These are phyloP conservation scores for Spheniscus mendiculus DNA, from an alignment of 2,113 vertebrate species.

Conservation along the genomic window DNA sequence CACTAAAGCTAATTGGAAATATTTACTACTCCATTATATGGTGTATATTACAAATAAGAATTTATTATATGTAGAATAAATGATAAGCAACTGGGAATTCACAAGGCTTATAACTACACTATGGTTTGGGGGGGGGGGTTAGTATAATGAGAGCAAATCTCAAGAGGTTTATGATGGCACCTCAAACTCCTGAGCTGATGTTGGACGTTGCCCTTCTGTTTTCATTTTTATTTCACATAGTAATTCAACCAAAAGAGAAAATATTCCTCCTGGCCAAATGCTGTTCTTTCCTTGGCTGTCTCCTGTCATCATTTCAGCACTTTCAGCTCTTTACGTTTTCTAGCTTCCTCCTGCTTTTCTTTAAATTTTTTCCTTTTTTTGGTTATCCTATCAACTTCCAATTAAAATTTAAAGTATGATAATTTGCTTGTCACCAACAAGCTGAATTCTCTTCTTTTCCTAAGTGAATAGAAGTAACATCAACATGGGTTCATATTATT, in stretches of 20 bases:
- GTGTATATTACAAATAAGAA: conserved; percentile 65
- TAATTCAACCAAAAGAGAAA: neutral
- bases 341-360: neutral
- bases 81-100: conserved; percentile 52
- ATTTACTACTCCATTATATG: conserved; percentile 70
- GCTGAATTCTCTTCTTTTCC: neutral
- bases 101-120: conserved; percentile 1
- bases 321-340: neutral
- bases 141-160: neutral
- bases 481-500: neutral
- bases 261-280: neutral
- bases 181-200: neutral
- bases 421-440: neutral
- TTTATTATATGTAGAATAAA: conserved; percentile 59
- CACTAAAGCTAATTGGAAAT: conserved; percentile 77
- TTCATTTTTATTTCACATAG: neutral
- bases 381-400: neutral
- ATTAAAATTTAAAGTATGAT: neutral
- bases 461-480: neutral
- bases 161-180: neutral
- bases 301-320: neutral
- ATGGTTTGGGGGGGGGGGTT: neutral
- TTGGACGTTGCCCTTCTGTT: neutral
- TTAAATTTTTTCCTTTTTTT: neutral
- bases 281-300: neutral